A percentile compares a stretch with the other conserved stretches of the same genome.
Conservation (phyloP, 2,113 vertebrate species). For the Passer montanus region DNA sequence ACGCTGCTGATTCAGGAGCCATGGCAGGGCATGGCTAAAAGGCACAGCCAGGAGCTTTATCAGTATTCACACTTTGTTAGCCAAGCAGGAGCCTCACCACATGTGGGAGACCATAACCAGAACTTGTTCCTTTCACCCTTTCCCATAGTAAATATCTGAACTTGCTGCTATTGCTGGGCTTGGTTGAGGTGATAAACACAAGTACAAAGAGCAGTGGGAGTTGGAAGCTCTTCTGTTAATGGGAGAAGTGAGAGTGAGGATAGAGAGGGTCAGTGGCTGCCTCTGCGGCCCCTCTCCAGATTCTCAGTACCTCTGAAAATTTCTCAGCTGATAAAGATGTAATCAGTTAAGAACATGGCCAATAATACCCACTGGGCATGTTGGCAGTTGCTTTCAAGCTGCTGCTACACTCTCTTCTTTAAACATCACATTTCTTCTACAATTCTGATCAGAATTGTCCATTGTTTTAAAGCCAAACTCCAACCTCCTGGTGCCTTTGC, state of each 20-base stretch:
- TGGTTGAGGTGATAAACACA: neutral
- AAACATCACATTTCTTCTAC: neutral
- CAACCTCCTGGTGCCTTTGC: neutral
- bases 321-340: neutral
- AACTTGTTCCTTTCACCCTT: neutral
- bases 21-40: neutral
- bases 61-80: neutral
- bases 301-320: neutral
- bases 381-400: neutral
- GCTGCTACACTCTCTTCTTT: neutral
- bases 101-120: neutral
- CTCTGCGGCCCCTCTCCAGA: neutral
- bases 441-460: too few species aligned
- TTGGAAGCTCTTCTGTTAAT: neutral
- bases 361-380: neutral
- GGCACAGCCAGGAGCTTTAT: neutral
- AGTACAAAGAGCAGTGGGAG: neutral
- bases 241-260: neutral
- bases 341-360: neutral
- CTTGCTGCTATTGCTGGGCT: neutral
- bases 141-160: neutral
- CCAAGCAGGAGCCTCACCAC: slow-evolving; percentile 1
- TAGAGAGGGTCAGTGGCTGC: neutral
- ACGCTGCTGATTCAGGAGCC: slow-evolving; percentile 6
- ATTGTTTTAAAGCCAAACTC: neutral